phyloP scores from a whole-genome alignment of 2,113 vertebrate genomes.

The Mandrillus leucophaeus region DNA sequence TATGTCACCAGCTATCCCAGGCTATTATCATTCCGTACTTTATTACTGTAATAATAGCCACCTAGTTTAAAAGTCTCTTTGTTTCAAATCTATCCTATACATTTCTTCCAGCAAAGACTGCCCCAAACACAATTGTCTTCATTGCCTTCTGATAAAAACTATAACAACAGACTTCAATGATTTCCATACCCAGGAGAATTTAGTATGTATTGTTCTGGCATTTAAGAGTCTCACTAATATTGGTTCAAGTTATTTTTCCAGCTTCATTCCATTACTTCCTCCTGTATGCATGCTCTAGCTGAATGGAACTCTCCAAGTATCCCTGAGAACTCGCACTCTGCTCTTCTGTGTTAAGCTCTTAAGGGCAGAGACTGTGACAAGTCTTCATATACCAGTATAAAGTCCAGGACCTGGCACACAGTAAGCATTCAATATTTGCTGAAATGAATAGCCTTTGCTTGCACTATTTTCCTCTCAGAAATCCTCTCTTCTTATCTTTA shows the following conservation, averaged over 20 bases:
- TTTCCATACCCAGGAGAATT: background rate
- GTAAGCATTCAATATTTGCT: background rate
- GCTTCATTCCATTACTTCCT: background rate
- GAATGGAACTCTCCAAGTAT: background rate
- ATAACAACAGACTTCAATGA: background rate
- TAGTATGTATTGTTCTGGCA: conserved; percentile 9
- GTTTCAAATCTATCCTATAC: background rate
- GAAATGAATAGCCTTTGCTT: background rate
- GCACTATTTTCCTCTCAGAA: background rate
- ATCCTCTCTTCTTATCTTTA: background rate
- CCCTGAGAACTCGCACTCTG: background rate
- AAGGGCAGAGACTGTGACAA: background rate
- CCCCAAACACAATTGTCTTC: background rate
- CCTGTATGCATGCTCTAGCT: background rate
- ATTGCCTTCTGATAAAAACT: background rate
- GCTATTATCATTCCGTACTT: background rate
- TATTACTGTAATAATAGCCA: background rate
- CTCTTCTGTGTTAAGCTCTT: background rate
- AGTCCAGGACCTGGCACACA: background rate
- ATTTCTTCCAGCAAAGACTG: background rate
- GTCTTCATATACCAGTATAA: background rate
- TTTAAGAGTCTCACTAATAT: conserved; percentile 43
- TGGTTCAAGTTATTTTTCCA: conserved; percentile 35
- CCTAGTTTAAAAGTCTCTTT: background rate
- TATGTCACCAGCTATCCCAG: background rate